Evolutionary conservation across 37 sponge, comb jelly and placozoan genomes (phyloP).

Genomic region (Bolinopsis microptera): DNA sequence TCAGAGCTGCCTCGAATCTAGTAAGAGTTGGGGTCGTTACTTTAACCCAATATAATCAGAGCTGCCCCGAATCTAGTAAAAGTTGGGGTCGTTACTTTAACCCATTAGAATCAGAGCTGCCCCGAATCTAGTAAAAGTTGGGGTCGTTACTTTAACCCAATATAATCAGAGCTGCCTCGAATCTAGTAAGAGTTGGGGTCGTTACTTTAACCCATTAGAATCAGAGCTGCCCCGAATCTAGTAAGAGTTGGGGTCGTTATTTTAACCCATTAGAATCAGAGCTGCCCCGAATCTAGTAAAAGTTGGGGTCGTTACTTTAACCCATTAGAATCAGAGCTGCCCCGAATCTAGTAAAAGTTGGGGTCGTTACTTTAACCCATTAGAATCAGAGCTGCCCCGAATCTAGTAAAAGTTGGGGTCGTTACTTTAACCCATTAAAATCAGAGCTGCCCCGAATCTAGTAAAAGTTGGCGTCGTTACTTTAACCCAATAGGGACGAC

Average conservation of each 20-base stretch:
- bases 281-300: too few species aligned
- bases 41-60: neutral
- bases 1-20: too few species aligned
- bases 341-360: too few species aligned
- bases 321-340: neutral
- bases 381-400: neutral
- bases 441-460: too few species aligned
- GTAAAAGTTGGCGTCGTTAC: neutral
- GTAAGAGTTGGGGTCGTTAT: neutral
- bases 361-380: neutral
- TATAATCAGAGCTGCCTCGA: too few species aligned
- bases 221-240: too few species aligned
- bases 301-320: neutral
- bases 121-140: too few species aligned
- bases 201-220: neutral
- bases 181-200: too few species aligned
- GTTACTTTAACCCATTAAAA: neutral
- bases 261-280: neutral
- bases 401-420: too few species aligned
- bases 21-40: neutral
- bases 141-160: neutral
- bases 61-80: too few species aligned
- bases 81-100: neutral
- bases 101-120: neutral
- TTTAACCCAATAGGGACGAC: too few species aligned